These are phyloP conservation scores for Notocelia uddmanniana DNA, from an alignment of 2,888 invertebrate genomes.

Conservation along the genomic window DNA sequence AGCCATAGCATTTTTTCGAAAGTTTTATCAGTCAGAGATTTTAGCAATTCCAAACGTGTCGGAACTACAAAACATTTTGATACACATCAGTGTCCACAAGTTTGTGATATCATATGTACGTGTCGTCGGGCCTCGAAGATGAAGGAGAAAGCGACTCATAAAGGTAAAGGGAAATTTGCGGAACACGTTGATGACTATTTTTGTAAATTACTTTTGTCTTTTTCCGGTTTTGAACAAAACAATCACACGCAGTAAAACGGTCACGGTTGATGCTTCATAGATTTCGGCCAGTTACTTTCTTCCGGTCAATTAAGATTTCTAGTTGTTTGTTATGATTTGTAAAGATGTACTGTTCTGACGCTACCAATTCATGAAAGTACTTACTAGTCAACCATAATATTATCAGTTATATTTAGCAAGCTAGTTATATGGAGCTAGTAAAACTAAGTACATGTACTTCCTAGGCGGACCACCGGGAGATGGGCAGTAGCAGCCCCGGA, in stretches of 20 bases:
- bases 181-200: constrained; percentile 40
- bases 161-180: constrained; percentile 45
- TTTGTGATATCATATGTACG: constrained; percentile 16
- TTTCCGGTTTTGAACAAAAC: constrained; percentile 26
- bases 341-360: neutral
- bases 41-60: constrained; percentile 21
- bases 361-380: too few relatives aligned
- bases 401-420: too few relatives aligned
- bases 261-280: constrained; percentile 23
- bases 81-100: constrained; percentile 38
- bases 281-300: constrained; percentile 26
- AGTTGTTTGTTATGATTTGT: neutral
- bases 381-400: too few relatives aligned
- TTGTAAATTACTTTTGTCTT: constrained; percentile 41
- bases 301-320: constrained; percentile 23
- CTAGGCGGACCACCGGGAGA: too few relatives aligned
- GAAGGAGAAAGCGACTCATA: constrained; percentile 36
- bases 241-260: constrained; percentile 9
- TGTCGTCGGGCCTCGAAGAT: constrained; percentile 37
- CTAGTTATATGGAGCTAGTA: too few relatives aligned
- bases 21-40: constrained; percentile 19
- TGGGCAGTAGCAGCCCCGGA: too few relatives aligned
- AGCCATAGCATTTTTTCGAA: neutral
- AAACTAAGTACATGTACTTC: too few relatives aligned
- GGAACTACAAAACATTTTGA: constrained; percentile 22